Conservation (phyloP, 2,888 invertebrate genomes). For the Caenorhabditis virilis region DNA sequence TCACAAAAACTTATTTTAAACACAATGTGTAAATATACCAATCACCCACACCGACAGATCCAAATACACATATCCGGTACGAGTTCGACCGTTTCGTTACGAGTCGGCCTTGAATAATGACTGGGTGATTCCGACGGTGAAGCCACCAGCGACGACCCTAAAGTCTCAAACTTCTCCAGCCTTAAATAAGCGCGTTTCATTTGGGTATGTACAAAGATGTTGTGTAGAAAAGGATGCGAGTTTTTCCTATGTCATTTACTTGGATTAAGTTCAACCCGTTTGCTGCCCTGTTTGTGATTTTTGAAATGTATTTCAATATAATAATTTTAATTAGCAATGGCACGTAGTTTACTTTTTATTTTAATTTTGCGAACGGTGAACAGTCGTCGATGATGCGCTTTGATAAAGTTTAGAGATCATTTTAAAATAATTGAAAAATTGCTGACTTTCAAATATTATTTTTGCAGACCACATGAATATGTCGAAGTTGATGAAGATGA, state of each 20-base stretch:
- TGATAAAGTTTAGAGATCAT: too few species aligned
- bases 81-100: constrained; percentile 39
- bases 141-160: constrained; percentile 17
- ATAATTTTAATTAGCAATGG: too few species aligned
- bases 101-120: constrained; percentile 31
- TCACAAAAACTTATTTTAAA: too few species aligned
- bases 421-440: too few species aligned
- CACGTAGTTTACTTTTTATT: too few species aligned
- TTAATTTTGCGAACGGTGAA: too few species aligned
- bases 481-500: constrained; percentile 67
- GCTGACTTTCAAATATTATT: too few species aligned
- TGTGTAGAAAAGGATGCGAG: constrained; percentile 7
- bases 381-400: too few species aligned
- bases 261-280: too few species aligned
- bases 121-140: constrained; percentile 26
- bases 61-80: constrained; percentile 19
- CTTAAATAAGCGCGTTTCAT: constrained; percentile 40
- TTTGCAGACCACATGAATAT: constrained; percentile 62
- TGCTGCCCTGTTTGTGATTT: too few species aligned
- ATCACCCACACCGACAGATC: not conserved
- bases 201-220: constrained; percentile 43
- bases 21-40: too few species aligned
- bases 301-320: too few species aligned
- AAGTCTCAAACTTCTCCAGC: constrained; percentile 7
- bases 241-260: not conserved